Evolutionary conservation across 2,113 vertebrate genomes (phyloP).

Genomic region (Gobiocypris rarus): DNA sequence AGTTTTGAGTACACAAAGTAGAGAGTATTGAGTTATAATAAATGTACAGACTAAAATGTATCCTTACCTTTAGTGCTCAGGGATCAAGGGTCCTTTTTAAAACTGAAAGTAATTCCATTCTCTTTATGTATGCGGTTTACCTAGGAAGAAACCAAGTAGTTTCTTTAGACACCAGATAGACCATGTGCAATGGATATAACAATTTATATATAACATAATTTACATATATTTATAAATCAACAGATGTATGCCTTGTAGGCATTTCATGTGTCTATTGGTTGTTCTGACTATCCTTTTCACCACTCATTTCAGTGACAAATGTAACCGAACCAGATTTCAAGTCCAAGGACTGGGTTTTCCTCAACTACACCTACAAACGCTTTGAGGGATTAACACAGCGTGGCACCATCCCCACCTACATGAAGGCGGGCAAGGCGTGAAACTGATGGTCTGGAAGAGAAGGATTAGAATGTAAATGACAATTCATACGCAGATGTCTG

Average conservation of each 20-base stretch:
- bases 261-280: slow-evolving; percentile 18
- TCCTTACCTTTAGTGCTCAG: background rate
- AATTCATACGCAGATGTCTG: slow-evolving; percentile 13
- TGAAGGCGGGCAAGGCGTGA: slow-evolving; percentile 89
- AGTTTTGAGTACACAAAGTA: no score
- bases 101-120: background rate
- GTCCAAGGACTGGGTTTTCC: slow-evolving; percentile 99
- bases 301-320: slow-evolving; percentile 81
- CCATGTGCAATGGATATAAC: background rate
- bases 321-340: slow-evolving; percentile 95
- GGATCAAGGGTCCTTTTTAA: background rate
- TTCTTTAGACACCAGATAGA: background rate
- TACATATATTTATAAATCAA: background rate
- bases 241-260: background rate
- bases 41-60: background rate
- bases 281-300: slow-evolving; percentile 38
- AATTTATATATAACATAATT: no score
- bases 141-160: background rate
- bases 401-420: slow-evolving; percentile 95
- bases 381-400: slow-evolving; percentile 97
- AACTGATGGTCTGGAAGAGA: slow-evolving; percentile 9
- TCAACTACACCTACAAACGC: slow-evolving; percentile 99
- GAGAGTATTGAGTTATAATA: background rate
- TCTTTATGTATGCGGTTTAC: background rate
- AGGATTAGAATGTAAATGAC: slow-evolving; percentile 24